phyloP scores from a whole-genome alignment of 2,888 invertebrate species.

The Aphidoletes aphidimyza region DNA sequence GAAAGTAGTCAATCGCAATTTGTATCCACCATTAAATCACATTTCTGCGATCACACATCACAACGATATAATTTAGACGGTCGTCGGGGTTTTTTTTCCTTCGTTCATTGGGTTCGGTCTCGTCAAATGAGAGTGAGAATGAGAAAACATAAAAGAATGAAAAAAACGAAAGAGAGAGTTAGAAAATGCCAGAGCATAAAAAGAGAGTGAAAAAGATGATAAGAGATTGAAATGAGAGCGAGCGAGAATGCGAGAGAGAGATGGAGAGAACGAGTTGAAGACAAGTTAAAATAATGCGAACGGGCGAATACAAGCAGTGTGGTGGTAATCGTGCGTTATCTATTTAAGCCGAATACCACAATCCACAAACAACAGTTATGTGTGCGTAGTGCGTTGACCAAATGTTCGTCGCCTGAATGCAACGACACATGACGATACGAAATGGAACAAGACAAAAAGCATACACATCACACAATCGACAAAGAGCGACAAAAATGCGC shows the following conservation, averaged over 20 bases:
- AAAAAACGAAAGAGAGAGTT: too few relatives aligned
- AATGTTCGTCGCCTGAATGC: slow-evolving; percentile 30
- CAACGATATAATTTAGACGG: not conserved
- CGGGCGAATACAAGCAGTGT: not conserved
- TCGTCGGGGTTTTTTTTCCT: too few relatives aligned
- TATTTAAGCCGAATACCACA: slow-evolving; percentile 37
- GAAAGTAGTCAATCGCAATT: not conserved
- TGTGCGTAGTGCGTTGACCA: slow-evolving; percentile 49
- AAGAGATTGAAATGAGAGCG: not conserved
- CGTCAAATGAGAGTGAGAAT: too few relatives aligned
- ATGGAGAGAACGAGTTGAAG: too few relatives aligned
- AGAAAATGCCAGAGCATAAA: not conserved
- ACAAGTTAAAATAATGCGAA: not conserved
- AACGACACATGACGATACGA: slow-evolving; percentile 12
- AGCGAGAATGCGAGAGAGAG: not conserved
- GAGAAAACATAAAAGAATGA: not conserved
- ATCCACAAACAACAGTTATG: slow-evolving; percentile 46
- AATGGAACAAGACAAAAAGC: slow-evolving; percentile 44
- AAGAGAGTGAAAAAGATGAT: not conserved
- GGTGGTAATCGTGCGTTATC: slow-evolving; percentile 38
- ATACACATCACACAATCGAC: too few relatives aligned
- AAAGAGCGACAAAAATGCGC: not conserved
- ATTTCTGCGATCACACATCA: slow-evolving; percentile 18
- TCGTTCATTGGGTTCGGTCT: not conserved
- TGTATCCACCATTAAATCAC: not conserved